Base-by-base conservation (phyloP, 1,140 invertebrate genomes). In the Caenorhabditis tropicalis region DNA sequence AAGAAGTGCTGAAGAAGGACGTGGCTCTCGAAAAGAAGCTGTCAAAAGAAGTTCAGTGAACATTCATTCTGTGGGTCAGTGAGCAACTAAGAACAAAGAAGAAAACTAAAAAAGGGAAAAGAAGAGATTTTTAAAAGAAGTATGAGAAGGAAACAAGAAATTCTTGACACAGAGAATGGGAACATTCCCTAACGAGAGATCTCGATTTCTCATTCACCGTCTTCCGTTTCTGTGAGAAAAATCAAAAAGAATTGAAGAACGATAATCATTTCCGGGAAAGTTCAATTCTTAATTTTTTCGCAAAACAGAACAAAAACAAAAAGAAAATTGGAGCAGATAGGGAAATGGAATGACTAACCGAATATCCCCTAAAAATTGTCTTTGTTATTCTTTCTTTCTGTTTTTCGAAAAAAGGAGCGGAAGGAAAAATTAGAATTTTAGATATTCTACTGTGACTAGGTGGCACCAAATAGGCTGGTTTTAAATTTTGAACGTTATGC, bases 51-150 rank as follows among this genome's bases (percentile, higher is more conserved):
- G 58, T 65, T 65, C 58, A 65, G 58, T 65, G 58, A 65, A 65
- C 58, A 65, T 65, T 65, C 58, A 36, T 33, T n/a, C n/a, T 65
- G 29, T 65, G 58, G 58, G 58, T 65, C 58, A 65, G 58, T 65
- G 58, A 65, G 58, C 58, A 65, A 56, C 53, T 24, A 27, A n/a
- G 24, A 65, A 65, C 29, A 36, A 65, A 36, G 19, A 36, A 36
- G 29, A 43, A 43, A 43, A 43, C 5, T 6, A 43, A 7, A 24
- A 58, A 29, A 58, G 19, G 7, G 29, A 58, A 7, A 58, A 29
- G 53, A 65, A 33, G 19, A 9, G 21, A 21, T 27, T 65, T 65
- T 65, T 65, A 19, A 16, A 65, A 58, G 27, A 65, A 33, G 3
- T 4, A 24, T 7, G 21, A n/a, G 49, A 51, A 19, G n/a, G 6